These are phyloP conservation scores for Gobius niger DNA, from an alignment of 2,113 vertebrate genomes.

Conservation along the genomic window DNA sequence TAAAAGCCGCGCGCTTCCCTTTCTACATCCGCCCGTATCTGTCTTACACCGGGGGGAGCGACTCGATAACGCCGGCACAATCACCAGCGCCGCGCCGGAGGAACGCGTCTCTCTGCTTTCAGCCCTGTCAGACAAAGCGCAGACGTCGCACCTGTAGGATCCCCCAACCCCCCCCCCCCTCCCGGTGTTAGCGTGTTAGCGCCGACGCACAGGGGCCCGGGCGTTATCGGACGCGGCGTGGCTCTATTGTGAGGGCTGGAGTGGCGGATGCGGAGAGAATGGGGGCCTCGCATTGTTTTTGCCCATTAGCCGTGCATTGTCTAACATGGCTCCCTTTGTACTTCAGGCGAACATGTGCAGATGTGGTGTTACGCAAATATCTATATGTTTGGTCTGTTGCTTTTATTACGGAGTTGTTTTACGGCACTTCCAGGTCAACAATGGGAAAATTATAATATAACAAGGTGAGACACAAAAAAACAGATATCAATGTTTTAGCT, in stretches of 20 bases:
- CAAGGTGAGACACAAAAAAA: too few relatives aligned
- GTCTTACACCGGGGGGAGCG: slow-evolving; percentile 74
- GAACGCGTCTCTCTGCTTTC: slow-evolving; percentile 71
- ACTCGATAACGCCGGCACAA: slow-evolving; percentile 78
- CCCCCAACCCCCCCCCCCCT: too few relatives aligned
- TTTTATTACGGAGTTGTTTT: background rate
- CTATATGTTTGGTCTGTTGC: background rate
- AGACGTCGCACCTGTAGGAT: slow-evolving; percentile 75
- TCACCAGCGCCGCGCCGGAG: slow-evolving; percentile 76
- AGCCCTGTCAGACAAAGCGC: slow-evolving; percentile 68
- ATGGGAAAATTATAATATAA: too few relatives aligned
- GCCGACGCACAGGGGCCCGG: slow-evolving; percentile 51
- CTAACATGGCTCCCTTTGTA: background rate
- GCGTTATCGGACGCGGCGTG: background rate
- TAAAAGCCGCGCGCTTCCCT: slow-evolving; percentile 73
- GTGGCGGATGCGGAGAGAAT: background rate
- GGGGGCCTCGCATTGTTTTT: background rate
- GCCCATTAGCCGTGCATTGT: background rate
- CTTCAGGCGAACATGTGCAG: background rate
- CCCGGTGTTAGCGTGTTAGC: slow-evolving; percentile 69
- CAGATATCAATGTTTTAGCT: too few relatives aligned
- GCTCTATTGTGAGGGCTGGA: slow-evolving; percentile 15
- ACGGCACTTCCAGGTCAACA: too few relatives aligned
- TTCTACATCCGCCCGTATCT: slow-evolving; percentile 60
- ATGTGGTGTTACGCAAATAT: background rate